These are phyloP conservation scores for Arctopsyche grandis DNA, from an alignment of 1,140 invertebrate genomes.

Conservation along the genomic window DNA sequence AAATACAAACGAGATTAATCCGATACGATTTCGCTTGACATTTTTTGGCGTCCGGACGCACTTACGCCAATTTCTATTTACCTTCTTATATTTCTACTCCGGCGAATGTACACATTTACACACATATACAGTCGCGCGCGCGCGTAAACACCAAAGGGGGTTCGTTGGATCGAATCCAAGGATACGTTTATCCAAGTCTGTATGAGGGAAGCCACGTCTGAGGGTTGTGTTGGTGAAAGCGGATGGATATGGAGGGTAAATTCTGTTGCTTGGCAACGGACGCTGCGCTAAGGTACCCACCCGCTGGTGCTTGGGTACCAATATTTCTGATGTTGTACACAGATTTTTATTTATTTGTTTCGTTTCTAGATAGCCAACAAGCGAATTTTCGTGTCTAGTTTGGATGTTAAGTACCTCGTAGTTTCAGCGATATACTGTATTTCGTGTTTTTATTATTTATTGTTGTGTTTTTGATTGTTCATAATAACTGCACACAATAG, in stretches of 20 bases:
- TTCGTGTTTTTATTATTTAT: too few relatives aligned
- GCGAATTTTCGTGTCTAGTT: too few relatives aligned
- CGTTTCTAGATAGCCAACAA: neutral
- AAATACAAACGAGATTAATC: too few relatives aligned
- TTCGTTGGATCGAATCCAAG: constrained; percentile 13
- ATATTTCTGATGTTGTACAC: neutral
- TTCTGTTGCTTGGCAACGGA: constrained; percentile 16
- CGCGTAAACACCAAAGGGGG: neutral
- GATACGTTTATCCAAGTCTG: constrained; percentile 17
- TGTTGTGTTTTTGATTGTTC: too few relatives aligned
- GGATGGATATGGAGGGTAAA: constrained; percentile 17
- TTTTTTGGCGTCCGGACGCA: neutral
- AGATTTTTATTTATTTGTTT: constrained; percentile 4
- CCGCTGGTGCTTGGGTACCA: neutral
- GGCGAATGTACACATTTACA: neutral
- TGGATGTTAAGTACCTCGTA: too few relatives aligned
- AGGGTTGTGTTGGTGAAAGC: constrained; percentile 18
- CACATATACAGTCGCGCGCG: neutral
- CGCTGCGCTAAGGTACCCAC: neutral
- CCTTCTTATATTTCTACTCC: neutral
- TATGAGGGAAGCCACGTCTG: constrained; percentile 15
- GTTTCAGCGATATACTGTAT: too few relatives aligned
- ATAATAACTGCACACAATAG: too few relatives aligned
- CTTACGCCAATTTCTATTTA: neutral
- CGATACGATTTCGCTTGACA: too few relatives aligned